These are phyloP conservation scores for Diadegma fenestrale DNA, from an alignment of 2,888 invertebrate species.

Conservation along the genomic window DNA sequence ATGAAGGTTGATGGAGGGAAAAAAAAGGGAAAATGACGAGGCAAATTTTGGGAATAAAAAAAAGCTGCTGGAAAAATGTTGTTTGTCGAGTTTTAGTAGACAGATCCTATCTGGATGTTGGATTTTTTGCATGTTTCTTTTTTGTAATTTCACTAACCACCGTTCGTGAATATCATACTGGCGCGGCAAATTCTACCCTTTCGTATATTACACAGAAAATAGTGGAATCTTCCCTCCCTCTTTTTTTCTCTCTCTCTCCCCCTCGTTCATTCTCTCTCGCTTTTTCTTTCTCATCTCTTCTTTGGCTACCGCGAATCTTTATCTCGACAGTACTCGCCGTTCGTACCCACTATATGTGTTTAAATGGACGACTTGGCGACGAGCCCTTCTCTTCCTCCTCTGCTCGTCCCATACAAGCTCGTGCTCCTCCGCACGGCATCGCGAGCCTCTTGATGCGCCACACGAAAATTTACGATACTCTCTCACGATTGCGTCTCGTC, in stretches of 20 bases:
- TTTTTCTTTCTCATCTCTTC: conserved; percentile 55
- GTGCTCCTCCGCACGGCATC: conserved; percentile 34
- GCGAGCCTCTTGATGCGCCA: conserved; percentile 73
- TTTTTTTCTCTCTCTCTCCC: conserved; percentile 38
- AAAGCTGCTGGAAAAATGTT: not conserved
- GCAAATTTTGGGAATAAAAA: not conserved
- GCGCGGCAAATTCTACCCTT: conserved; percentile 16
- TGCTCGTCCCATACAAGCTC: conserved; percentile 17
- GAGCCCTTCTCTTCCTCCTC: conserved; percentile 69
- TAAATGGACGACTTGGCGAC: conserved; percentile 83
- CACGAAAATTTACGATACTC: conserved; percentile 79
- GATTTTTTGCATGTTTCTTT: conserved; percentile 3
- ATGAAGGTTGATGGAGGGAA: not conserved
- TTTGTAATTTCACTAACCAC: conserved; percentile 35
- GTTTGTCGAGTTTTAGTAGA: not conserved
- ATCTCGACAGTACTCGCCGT: conserved; percentile 78
- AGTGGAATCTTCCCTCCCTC: conserved; percentile 59
- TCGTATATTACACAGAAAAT: conserved; percentile 62
- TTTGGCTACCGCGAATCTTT: conserved; percentile 77
- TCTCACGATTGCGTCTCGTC: conserved; percentile 79
- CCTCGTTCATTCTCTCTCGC: conserved; percentile 46
- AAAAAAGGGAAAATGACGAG: not conserved
- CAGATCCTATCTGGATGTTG: not conserved
- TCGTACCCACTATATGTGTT: conserved; percentile 72
- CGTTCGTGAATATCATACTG: conserved; percentile 29